Percentiles rank a stretch among this genome's conserved stretches.
These are phyloP conservation scores for Zosterops hypoxanthus DNA, from an alignment of 2,113 vertebrate species.

Conservation along the genomic window DNA sequence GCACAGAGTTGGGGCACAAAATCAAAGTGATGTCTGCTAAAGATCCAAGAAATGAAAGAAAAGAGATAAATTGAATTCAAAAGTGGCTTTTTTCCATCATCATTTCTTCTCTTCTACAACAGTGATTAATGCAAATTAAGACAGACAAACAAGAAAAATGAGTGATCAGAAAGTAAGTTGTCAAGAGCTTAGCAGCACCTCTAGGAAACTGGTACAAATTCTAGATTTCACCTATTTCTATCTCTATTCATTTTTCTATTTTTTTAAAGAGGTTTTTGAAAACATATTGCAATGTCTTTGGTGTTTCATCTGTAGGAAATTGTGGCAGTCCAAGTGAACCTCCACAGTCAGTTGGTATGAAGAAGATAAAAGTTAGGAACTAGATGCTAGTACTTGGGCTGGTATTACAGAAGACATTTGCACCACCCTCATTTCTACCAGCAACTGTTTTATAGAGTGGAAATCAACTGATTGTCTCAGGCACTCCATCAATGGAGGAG, in stretches of 20 bases:
- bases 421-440: not conserved
- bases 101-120: not conserved
- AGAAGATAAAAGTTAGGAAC: not conserved
- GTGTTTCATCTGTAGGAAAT: not conserved
- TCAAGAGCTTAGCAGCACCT: not conserved
- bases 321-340: not conserved
- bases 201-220: not conserved
- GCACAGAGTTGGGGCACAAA: not conserved
- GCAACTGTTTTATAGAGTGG: not conserved
- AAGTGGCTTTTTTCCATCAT: not conserved
- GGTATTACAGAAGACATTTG: not conserved
- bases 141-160: not conserved
- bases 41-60: not conserved
- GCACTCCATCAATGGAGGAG: no score
- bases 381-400: not conserved
- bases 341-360: not conserved
- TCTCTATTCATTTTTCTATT: not conserved
- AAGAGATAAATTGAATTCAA: not conserved
- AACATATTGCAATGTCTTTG: not conserved
- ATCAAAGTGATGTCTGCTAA: not conserved
- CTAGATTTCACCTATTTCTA: not conserved
- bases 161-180: not conserved
- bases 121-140: accelerated
- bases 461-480: not conserved
- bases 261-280: not conserved